Conservation (phyloP, 2,113 vertebrate species). For the Callorhinus ursinus region DNA sequence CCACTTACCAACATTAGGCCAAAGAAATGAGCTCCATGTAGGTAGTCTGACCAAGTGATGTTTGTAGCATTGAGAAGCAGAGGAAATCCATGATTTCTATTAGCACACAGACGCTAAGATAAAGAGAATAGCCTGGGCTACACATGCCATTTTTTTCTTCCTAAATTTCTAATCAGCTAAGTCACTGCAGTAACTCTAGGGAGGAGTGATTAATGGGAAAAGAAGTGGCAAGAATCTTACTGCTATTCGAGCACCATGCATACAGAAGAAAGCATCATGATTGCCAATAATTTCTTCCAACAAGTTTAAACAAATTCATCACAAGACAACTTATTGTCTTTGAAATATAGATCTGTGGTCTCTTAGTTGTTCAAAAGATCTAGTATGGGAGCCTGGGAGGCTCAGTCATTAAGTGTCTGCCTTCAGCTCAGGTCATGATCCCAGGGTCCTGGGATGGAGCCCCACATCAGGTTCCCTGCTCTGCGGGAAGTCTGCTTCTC, state of each 20-base stretch:
- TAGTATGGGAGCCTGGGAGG: not conserved
- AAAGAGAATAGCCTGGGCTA: not conserved
- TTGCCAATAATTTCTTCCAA: not conserved
- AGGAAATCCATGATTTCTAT: not conserved
- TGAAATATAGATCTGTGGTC: not conserved
- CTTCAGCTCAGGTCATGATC: no score
- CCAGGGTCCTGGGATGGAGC: no score
- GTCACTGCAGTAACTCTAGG: not conserved
- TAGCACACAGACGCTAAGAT: not conserved
- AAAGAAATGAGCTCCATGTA: not conserved
- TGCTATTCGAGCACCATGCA: not conserved
- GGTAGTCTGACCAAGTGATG: not conserved
- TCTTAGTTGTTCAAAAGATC: not conserved
- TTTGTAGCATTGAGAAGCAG: not conserved
- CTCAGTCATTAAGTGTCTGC: no score
- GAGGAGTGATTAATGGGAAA: not conserved
- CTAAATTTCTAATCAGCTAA: not conserved
- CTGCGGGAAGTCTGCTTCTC: no score
- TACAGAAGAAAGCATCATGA: not conserved
- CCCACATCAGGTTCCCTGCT: no score
- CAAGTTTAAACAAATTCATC: not conserved
- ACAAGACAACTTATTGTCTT: not conserved
- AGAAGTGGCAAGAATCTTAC: not conserved
- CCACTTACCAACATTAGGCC: not conserved
- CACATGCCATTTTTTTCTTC: not conserved